These are phyloP conservation scores for Coilia nasus DNA, from an alignment of 2,797 vertebrate species.

Conservation along the genomic window DNA sequence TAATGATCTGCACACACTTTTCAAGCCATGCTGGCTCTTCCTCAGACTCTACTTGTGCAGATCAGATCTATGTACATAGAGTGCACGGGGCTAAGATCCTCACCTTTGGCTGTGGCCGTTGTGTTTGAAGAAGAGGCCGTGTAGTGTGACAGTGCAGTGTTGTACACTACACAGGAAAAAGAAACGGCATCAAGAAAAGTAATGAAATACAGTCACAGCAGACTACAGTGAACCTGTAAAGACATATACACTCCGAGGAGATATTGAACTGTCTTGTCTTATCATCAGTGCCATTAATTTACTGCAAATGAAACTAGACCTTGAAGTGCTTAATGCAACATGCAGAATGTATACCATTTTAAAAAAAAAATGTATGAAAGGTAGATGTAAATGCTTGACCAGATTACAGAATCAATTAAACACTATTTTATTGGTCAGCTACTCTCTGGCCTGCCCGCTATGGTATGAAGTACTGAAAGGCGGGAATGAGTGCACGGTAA, in stretches of 20 bases:
- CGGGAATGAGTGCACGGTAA: not conserved
- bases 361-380: not conserved
- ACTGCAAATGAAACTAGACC: not conserved
- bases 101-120: conserved; percentile 24
- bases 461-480: not conserved
- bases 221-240: not conserved
- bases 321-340: too few relatives aligned
- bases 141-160: conserved; percentile 34
- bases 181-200: not conserved
- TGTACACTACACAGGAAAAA: conserved; percentile 46
- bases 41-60: too few relatives aligned
- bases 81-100: not conserved
- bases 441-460: not conserved
- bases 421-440: not conserved
- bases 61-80: too few relatives aligned
- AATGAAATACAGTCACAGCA: not conserved
- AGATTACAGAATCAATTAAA: too few relatives aligned
- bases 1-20: too few relatives aligned
- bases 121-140: conserved; percentile 33
- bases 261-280: too few relatives aligned
- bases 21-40: too few relatives aligned
- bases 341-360: not conserved
- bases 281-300: not conserved
- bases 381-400: not conserved
- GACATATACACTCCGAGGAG: not conserved